Evolutionary conservation across 1,140 invertebrate species (phyloP), one percentile per base, ranked within the genome.

Genomic region (Papilio polyxenes): DNA sequence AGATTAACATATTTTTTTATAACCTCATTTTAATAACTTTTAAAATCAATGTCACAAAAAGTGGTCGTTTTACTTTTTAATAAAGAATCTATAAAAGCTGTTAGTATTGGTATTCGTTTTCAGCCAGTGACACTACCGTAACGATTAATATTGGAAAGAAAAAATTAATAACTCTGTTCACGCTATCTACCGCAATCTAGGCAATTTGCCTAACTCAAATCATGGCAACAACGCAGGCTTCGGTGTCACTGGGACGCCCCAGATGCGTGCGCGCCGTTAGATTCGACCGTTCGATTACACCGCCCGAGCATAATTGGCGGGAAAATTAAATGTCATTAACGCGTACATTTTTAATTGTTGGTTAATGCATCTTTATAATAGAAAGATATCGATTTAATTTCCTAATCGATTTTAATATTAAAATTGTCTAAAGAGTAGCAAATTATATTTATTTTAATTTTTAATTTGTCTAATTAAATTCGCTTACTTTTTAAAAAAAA

Each of bases 211-310:
- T 80, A 65, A 69, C 78, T 62, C 59, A 8, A 37, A 79, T 48
- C 75, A 53, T 20, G 3, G 31, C 9, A 20, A 15, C 20, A n/a
- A 51, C 80, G 83, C n/a, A 59, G n/a, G n/a, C 56, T 84, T 90
- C 87, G 87, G 89, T 92, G 92, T 93, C 90, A 93, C 89, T 92
- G 86, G 90, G 91, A 74, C 89, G 89, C 85, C 88, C 90, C 89
- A 91, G 89, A 89, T 92, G 90, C 86, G 85, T 84, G 82, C 77
- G 86, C 86, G 75, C 78, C 78, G 78, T 80, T 80, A 80, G 40
- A 40, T 49, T 69, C 78, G 78, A 80, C 78, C 78, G 78, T 80
- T 80, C 37, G 78, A 48, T 69, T 79, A 84, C 87, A 89, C 90
- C 90, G 91, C 90, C 91, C 87, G 77, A 83, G 77, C 84, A 86